Base-by-base conservation (phyloP, 64 coral and sea anemone genomes). In the Pocillopora damicornis region DNA sequence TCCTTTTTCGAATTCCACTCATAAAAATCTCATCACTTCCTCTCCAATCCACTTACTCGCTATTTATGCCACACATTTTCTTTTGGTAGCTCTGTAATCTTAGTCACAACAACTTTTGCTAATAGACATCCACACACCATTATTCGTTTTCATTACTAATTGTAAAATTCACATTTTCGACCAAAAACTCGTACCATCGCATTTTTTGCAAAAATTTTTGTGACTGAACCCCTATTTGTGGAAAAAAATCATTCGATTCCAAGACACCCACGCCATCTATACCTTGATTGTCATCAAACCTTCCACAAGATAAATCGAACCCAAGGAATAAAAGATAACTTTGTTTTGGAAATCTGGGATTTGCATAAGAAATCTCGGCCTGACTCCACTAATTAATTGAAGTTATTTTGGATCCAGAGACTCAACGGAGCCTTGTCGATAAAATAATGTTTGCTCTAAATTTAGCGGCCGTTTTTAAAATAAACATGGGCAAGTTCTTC, bases 321-420 rank as follows among this genome's bases (percentile, higher is more conserved):
- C 63, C 36, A 11, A 18, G 80, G 79, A 56, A 81, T 81, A 64
- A 0, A 7, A 34, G 79, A 81, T 81, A 84, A 26, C 18, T 57
- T 69, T 37, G 17, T 72, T 84, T 72, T 84, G 63, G 23, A 84
- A 84, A 25, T 38, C n/a, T 71, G 11, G 65, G 63, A 71, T 84
- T 34, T 67, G 63, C 36, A 12, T 72, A 37, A 84, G 57, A 84
- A 84, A 71, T 71, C 37, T 58, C 37, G 64, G 81, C 71, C 64
- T 58, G 36, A 84, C 65, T 26, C 37, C 0, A 71, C 58, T 84
- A 71, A 84, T 84, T 84, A 23, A 84, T 84, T 84, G 9, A 51
- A 69, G 67, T 66, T 84, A 26, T 65, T 17, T 25, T 71, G 5
- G 64, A 69, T 84, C 36, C 16, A 37, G 37, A 84, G 81, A 84